Percentiles rank a stretch among this genome's conserved stretches.
Conservation (phyloP, 2,797 vertebrate species). For the Xiphorhynchus erythropygius region DNA sequence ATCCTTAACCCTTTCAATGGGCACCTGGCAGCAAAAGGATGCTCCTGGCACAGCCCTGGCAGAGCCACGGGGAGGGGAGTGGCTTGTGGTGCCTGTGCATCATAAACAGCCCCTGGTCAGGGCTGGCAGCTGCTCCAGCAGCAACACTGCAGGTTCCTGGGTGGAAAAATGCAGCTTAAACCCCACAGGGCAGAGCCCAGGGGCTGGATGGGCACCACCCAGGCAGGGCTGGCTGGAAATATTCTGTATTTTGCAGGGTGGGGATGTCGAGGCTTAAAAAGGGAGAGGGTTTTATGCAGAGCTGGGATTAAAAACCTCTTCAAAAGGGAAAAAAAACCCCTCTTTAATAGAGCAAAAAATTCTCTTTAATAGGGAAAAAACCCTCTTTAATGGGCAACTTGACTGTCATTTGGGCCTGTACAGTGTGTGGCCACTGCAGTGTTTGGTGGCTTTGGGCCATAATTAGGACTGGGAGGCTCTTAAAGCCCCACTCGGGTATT, state of each 20-base stretch:
- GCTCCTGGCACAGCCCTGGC: rapidly evolving
- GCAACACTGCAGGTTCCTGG: rapidly evolving
- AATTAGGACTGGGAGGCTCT: not conserved
- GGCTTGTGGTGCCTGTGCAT: rapidly evolving
- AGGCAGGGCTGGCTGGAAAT: not conserved
- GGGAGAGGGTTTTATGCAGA: not conserved
- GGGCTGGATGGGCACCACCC: rapidly evolving
- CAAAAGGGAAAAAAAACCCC: rapidly evolving
- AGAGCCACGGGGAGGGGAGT: not conserved
- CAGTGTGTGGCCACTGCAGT: rapidly evolving
- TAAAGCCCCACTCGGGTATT: not conserved
- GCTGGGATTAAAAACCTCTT: not conserved
- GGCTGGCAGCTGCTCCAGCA: not conserved
- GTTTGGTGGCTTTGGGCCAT: not conserved
- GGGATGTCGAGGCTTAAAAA: not conserved
- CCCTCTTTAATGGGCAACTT: not conserved
- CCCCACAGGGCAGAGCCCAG: not conserved
- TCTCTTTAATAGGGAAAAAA: not conserved
- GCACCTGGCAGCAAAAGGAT: not conserved
- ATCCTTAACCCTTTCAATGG: slow-evolving; percentile 67
- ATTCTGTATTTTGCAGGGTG: not conserved
- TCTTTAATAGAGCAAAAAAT: rapidly evolving
- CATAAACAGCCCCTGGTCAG: rapidly evolving
- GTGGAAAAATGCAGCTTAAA: not conserved
- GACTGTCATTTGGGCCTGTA: not conserved